Evolutionary conservation across 2,888 invertebrate genomes (phyloP).

Genomic region (Tetanocera ferruginea): DNA sequence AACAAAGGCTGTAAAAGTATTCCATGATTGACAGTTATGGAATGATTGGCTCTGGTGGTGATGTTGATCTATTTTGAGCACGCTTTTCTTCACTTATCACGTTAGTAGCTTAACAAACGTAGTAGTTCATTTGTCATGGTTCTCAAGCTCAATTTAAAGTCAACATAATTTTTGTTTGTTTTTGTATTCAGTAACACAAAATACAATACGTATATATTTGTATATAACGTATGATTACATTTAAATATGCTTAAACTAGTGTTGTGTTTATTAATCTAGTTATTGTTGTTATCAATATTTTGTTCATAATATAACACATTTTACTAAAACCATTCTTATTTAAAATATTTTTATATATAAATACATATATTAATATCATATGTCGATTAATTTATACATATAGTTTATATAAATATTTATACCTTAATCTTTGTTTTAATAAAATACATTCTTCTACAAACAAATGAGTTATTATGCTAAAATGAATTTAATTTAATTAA

Average conservation of each 20-base stretch:
- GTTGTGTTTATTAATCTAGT: slow-evolving; percentile 1
- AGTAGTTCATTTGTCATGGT: no score
- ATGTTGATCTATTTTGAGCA: no score
- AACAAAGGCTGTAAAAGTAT: no score
- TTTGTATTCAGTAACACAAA: slow-evolving; percentile 6
- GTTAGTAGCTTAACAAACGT: no score
- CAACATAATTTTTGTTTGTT: not conserved
- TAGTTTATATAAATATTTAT: not conserved
- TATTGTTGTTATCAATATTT: slow-evolving; percentile 10
- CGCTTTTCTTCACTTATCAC: no score
- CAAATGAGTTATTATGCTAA: no score
- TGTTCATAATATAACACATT: not conserved
- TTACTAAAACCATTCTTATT: not conserved
- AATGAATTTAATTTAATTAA: no score
- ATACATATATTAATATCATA: not conserved
- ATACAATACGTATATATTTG: slow-evolving; percentile 1
- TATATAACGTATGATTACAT: not conserved
- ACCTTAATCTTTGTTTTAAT: not conserved
- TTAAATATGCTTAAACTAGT: not conserved
- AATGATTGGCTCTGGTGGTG: no score
- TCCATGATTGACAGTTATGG: no score
- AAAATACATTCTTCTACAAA: not conserved
- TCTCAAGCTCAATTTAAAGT: not conserved
- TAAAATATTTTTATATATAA: not conserved
- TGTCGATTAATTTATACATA: not conserved